Evolutionary conservation across 2,797 vertebrate species (phyloP).

Genomic region (Hyperoplus lanceolatus): DNA sequence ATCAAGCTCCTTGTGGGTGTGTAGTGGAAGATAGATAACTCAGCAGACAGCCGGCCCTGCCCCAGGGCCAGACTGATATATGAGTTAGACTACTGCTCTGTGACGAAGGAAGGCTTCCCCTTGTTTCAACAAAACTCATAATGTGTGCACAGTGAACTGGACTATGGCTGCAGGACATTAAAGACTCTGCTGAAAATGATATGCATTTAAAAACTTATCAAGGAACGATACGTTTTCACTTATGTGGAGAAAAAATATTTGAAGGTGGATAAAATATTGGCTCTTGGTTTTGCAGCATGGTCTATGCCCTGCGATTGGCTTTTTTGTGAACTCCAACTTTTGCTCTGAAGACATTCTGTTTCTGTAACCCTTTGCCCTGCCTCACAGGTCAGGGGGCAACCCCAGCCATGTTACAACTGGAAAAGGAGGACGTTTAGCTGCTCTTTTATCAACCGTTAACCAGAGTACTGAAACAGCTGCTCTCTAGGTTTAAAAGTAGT

Average conservation of each 20-base stretch:
- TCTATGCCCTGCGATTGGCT: conserved; percentile 12
- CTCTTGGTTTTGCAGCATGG: background rate
- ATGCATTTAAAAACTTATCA: background rate
- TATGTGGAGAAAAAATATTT: background rate
- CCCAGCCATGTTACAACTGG: conserved; percentile 30
- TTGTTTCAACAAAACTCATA: conserved; percentile 21
- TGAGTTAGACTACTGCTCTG: conserved; percentile 10
- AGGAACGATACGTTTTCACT: background rate
- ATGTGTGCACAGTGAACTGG: conserved; percentile 9
- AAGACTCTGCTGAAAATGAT: background rate
- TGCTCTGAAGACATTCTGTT: background rate
- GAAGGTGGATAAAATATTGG: background rate
- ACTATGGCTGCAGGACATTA: conserved; percentile 18
- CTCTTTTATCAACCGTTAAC: conserved; percentile 6
- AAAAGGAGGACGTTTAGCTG: conserved; percentile 23
- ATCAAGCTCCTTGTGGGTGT: conserved; percentile 37
- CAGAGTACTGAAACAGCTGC: conserved; percentile 28
- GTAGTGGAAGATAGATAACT: conserved; percentile 43
- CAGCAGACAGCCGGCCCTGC: conserved; percentile 22
- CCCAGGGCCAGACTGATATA: conserved; percentile 43
- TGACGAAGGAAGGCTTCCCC: conserved; percentile 1
- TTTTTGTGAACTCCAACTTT: background rate
- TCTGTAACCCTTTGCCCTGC: conserved; percentile 17
- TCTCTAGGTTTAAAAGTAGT: background rate
- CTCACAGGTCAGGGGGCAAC: conserved; percentile 24